A percentile compares a stretch with the other conserved stretches of the same genome.
These are phyloP conservation scores for Microhierax caerulescens DNA, from an alignment of 2,797 vertebrate species.

Conservation along the genomic window DNA sequence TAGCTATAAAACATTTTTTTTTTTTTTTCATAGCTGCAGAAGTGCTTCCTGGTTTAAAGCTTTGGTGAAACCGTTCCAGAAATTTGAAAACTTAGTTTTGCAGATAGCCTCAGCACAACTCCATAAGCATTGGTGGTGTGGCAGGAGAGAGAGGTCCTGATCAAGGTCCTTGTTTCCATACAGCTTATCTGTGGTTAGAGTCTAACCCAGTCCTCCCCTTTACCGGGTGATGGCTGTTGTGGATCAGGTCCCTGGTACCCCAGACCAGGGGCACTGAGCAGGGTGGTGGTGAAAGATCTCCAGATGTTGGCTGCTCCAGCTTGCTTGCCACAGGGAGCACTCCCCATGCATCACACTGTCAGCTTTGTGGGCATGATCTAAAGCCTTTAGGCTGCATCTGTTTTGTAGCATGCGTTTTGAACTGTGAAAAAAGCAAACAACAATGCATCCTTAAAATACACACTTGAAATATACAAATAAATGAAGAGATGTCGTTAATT, in stretches of 20 bases:
- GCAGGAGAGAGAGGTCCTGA: neutral
- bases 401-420: fast-evolving
- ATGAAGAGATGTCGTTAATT: neutral
- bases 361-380: neutral
- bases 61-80: neutral
- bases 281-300: neutral
- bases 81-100: neutral
- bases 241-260: neutral
- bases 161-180: neutral
- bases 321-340: neutral
- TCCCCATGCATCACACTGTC: fast-evolving
- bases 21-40: neutral
- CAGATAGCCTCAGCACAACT: neutral
- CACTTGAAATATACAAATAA: neutral
- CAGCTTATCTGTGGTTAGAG: neutral
- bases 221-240: neutral
- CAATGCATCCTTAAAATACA: neutral
- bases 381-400: neutral
- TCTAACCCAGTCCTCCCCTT: neutral
- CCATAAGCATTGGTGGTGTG: neutral
- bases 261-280: neutral
- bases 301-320: neutral
- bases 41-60: neutral
- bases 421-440: neutral
- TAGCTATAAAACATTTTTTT: neutral